Percentiles rank a stretch among this genome's conserved stretches.
Conservation (phyloP, 2,888 invertebrate species). For the Anaspis maculata region DNA sequence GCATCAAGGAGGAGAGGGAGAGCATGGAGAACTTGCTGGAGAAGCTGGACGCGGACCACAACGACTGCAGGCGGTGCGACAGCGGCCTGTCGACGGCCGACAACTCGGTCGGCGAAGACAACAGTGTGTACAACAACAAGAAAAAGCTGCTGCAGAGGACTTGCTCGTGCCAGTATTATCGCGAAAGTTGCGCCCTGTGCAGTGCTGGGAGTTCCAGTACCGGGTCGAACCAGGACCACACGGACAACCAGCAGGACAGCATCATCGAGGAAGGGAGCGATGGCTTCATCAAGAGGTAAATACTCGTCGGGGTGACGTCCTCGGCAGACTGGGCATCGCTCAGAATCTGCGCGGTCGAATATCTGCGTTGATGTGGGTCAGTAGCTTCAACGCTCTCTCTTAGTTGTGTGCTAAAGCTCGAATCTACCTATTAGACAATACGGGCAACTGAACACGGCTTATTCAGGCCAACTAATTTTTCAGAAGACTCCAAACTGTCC, state of each 20-base stretch:
- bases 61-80: conserved; percentile 49
- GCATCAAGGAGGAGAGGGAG: conserved; percentile 44
- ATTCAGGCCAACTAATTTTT: no score
- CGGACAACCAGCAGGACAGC: conserved; percentile 41
- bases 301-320: no score
- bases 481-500: no score
- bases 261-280: conserved; percentile 39
- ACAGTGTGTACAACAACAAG: conserved; percentile 19
- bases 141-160: conserved; percentile 45
- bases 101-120: conserved; percentile 37
- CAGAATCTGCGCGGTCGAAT: no score
- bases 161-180: conserved; percentile 40
- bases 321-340: no score
- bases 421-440: no score
- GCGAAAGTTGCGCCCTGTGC: conserved; percentile 37
- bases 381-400: no score
- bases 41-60: conserved; percentile 45
- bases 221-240: conserved; percentile 40
- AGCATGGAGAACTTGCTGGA: conserved; percentile 41
- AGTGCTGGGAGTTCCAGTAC: conserved; percentile 38
- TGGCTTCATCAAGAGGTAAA: background rate
- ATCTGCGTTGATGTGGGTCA: no score
- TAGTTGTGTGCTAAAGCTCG: no score
- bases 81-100: conserved; percentile 44
- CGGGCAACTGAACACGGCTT: no score